Conservation (phyloP, 2,888 invertebrate genomes). For the Smittia sp. region DNA sequence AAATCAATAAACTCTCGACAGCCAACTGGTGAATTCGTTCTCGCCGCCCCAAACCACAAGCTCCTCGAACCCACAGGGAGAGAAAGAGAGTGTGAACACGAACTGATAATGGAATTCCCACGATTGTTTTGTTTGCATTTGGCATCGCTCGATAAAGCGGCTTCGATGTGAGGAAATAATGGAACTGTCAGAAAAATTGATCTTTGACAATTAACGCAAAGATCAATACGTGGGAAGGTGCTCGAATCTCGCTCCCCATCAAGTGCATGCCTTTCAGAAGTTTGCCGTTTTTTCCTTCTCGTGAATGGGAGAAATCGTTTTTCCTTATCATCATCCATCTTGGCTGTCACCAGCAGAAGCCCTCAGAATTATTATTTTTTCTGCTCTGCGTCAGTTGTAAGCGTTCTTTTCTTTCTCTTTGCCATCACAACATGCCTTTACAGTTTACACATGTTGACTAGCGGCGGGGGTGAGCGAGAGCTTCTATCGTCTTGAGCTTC, state of each 20-base stretch:
- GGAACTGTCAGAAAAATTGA: slow-evolving; percentile 39
- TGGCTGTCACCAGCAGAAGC: slow-evolving; percentile 37
- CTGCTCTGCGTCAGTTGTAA: neutral
- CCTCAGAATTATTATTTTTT: slow-evolving; percentile 37
- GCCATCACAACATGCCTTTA: slow-evolving; percentile 34
- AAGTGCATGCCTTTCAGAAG: slow-evolving; percentile 29
- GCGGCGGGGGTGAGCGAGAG: slow-evolving; percentile 10
- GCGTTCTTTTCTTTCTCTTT: slow-evolving; percentile 1
- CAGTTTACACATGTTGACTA: slow-evolving; percentile 33
- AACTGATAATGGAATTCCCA: slow-evolving; percentile 36
- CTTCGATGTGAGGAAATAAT: slow-evolving; percentile 28
- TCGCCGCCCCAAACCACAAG: neutral
- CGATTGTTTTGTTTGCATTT: slow-evolving; percentile 27
- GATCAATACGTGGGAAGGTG: slow-evolving; percentile 34
- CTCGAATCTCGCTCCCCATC: slow-evolving; percentile 14
- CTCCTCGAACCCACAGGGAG: neutral
- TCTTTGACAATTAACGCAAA: slow-evolving; percentile 38
- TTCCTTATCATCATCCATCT: slow-evolving; percentile 40
- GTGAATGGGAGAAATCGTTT: slow-evolving; percentile 28
- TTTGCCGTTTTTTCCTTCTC: neutral
- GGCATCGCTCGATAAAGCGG: neutral
- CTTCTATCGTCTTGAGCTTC: slow-evolving; percentile 19
- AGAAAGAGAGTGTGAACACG: slow-evolving; percentile 24
- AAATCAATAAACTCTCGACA: slow-evolving; percentile 34
- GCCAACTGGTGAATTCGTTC: slow-evolving; percentile 24